A percentile compares a stretch with the other conserved stretches of the same genome.
phyloP scores from a whole-genome alignment of 2,888 invertebrate species.

The Leptopilina myrica region DNA sequence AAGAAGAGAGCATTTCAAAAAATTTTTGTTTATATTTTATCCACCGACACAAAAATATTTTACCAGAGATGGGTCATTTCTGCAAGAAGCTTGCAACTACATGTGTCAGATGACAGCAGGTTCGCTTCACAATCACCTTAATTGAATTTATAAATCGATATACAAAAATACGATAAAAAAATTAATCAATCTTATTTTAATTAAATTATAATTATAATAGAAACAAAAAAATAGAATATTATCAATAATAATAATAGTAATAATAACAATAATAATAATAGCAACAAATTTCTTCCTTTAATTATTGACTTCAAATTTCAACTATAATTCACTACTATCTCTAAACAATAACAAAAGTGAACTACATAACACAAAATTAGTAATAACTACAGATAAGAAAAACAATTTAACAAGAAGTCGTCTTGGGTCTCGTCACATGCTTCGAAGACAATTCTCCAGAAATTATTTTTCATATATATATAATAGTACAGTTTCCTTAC shows the following conservation, averaged over 20 bases:
- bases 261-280: too few species aligned
- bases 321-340: too few species aligned
- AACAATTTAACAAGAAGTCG: too few species aligned
- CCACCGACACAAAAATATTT: not conserved
- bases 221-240: too few species aligned
- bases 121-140: not conserved
- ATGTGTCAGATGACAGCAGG: not conserved
- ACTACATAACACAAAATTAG: too few species aligned
- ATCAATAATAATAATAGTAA: too few species aligned
- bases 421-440: too few species aligned
- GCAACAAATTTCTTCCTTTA: too few species aligned
- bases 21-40: not conserved
- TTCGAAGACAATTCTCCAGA: not conserved
- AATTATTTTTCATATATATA: not conserved
- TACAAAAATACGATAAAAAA: not conserved
- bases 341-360: too few species aligned
- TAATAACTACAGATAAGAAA: too few species aligned
- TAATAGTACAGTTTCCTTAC: not conserved
- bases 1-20: not conserved
- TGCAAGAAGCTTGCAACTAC: not conserved
- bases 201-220: not conserved
- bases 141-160: not conserved
- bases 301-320: too few species aligned
- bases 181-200: not conserved
- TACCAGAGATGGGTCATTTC: not conserved